A percentile compares a stretch with the other conserved stretches of the same genome.
Conservation (phyloP, 2,113 vertebrate species). For the Desmodus rotundus region DNA sequence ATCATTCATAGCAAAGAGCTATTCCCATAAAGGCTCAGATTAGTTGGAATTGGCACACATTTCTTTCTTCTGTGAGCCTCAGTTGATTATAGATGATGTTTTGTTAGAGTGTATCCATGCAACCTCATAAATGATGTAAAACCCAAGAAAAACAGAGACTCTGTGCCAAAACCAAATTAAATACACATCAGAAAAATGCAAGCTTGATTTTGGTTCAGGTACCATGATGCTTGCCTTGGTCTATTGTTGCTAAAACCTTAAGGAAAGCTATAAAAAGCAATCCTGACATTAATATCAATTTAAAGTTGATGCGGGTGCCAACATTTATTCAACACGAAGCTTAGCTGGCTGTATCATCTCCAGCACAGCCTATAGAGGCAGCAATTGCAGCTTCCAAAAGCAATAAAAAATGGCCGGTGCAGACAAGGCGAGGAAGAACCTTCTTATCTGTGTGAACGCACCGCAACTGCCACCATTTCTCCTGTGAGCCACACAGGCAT, state of each 20-base stretch:
- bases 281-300: constrained; percentile 1
- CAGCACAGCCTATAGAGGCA: background rate
- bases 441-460: fast-evolving
- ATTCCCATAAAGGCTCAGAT: constrained; percentile 69
- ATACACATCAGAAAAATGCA: constrained; percentile 46
- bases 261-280: constrained; percentile 26
- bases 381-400: background rate
- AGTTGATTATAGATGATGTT: constrained; percentile 72
- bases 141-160: constrained; percentile 66
- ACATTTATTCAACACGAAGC: background rate
- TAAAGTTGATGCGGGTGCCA: background rate
- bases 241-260: constrained; percentile 4
- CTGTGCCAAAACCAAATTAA: constrained; percentile 64
- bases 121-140: constrained; percentile 72
- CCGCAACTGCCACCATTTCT: fast-evolving
- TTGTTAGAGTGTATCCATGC: constrained; percentile 74
- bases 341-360: background rate
- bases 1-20: constrained; percentile 62
- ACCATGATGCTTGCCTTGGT: background rate
- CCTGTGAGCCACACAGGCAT: fast-evolving
- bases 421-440: background rate
- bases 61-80: constrained; percentile 66
- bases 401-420: background rate
- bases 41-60: constrained; percentile 55
- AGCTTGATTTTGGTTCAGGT: constrained; percentile 38